Evolutionary conservation across 2,797 vertebrate species (phyloP).

Genomic region (Neopelma chrysocephalum): DNA sequence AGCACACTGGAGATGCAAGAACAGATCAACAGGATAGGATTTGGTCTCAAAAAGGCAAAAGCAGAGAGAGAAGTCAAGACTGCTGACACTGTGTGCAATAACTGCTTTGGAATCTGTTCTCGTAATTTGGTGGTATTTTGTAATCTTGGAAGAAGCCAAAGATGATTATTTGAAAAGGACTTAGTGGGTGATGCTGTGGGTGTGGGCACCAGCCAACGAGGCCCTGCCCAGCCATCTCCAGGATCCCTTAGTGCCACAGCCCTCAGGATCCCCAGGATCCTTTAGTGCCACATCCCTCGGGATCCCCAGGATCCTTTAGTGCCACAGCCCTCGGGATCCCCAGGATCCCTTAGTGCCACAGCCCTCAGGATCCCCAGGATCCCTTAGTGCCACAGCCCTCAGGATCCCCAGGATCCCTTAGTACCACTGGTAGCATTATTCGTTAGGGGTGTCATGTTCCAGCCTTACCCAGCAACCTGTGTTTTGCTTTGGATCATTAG

Average conservation of each 20-base stretch:
- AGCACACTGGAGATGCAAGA: not conserved
- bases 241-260: rapidly evolving
- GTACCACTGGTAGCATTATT: not conserved
- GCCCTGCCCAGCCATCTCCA: not conserved
- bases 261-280: not conserved
- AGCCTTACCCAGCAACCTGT: not conserved
- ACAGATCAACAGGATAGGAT: not conserved
- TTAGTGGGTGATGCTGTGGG: not conserved
- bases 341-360: too few species aligned
- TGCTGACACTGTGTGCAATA: not conserved
- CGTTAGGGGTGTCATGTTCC: not conserved
- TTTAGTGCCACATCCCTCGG: too few species aligned
- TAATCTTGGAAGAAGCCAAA: not conserved
- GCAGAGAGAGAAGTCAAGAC: not conserved
- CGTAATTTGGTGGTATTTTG: not conserved
- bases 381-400: too few species aligned
- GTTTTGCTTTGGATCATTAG: not conserved
- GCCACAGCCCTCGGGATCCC: too few species aligned
- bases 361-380: too few species aligned
- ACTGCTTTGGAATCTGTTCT: not conserved
- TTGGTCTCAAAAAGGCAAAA: not conserved
- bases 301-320: too few species aligned
- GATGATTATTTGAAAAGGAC: not conserved
- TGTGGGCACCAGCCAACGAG: not conserved
- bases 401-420: too few species aligned